Evolutionary conservation across 2,888 invertebrate genomes (phyloP), one percentile per base, ranked within the genome.

Genomic region (Malthinus seriepunctatus): DNA sequence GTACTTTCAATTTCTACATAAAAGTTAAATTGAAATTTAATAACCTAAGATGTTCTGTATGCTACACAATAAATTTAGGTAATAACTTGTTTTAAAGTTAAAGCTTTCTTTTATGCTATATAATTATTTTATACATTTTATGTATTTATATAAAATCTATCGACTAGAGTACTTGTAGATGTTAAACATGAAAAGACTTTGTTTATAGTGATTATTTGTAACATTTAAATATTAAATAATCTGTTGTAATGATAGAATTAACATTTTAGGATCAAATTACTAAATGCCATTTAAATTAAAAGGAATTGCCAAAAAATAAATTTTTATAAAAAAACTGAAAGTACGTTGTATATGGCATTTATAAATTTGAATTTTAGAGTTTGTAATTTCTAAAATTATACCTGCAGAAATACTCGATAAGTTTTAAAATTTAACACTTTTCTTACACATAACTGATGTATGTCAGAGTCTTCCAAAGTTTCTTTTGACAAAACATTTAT

Each of bases 141-240:
- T 23, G 2, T 23, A 23, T 23, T 53, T 56, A 49, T 54, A 45
- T 51, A 50, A 54, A 60, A 56, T 63, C 57, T 60, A 57, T 53
- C 60, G 31, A 32, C 49, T 33, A 37, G 46, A 54, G 34, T 47
- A 44, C 42, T 55, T 51, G 47, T 51, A 56, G 56, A 60, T 56
- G 56, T 63, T 56, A 56, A 60, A 63, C 62, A 60, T 60, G 63
- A 64, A 60, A 59, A 64, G 64, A 66, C 63, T 62, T 66, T 54
- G 52, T 66, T 66, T 61, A 62, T 64, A 64, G 61, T 52, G 57
- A 61, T 57, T 63, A 62, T 56, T 59, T 53, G 58, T 59, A 55
- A 57, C 57, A 56, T 48, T 56, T 62, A 51, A 38, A 37, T 52
- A 51, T 42, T 57, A 58, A 15, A 31, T 45, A 42, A 51, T 57